These are phyloP conservation scores for Cataglyphis livida DNA, from an alignment of 2,888 invertebrate species.

Conservation along the genomic window DNA sequence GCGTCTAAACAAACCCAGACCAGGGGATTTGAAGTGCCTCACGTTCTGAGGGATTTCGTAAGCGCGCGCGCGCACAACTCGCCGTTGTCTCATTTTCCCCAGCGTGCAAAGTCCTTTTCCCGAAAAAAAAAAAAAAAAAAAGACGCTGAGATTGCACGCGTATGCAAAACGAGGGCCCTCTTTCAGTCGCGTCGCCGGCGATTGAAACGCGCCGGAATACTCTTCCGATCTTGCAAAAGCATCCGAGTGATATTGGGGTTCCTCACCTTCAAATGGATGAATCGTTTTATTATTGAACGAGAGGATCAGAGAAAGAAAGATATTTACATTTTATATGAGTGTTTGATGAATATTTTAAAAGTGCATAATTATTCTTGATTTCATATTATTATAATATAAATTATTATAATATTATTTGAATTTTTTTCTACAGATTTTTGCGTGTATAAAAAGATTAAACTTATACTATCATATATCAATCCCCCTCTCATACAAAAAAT, in stretches of 20 bases:
- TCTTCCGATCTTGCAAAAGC: constrained; percentile 4
- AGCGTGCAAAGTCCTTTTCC: constrained; percentile 29
- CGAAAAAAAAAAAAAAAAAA: constrained; percentile 54
- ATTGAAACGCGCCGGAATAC: constrained; percentile 54
- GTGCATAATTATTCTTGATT: neutral
- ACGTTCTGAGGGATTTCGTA: constrained; percentile 64
- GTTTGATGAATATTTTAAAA: constrained; percentile 27
- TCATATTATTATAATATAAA: neutral
- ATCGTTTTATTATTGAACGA: constrained; percentile 35
- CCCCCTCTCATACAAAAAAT: neutral
- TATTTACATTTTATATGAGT: constrained; percentile 45
- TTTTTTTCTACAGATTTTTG: neutral
- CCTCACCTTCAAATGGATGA: constrained; percentile 40
- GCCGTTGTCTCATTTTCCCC: constrained; percentile 40
- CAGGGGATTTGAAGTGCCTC: constrained; percentile 68
- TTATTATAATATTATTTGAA: neutral
- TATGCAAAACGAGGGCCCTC: constrained; percentile 58
- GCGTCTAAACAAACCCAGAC: constrained; percentile 76
- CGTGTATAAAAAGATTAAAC: neutral
- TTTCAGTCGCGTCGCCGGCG: constrained; percentile 46
- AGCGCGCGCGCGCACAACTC: constrained; percentile 35
- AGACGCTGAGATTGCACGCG: constrained; percentile 54
- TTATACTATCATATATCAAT: neutral
- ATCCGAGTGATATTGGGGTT: constrained; percentile 34
- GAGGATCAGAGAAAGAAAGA: constrained; percentile 21